Evolutionary conservation across 2,888 invertebrate genomes (phyloP).

Genomic region (Oconnorella tubifera): DNA sequence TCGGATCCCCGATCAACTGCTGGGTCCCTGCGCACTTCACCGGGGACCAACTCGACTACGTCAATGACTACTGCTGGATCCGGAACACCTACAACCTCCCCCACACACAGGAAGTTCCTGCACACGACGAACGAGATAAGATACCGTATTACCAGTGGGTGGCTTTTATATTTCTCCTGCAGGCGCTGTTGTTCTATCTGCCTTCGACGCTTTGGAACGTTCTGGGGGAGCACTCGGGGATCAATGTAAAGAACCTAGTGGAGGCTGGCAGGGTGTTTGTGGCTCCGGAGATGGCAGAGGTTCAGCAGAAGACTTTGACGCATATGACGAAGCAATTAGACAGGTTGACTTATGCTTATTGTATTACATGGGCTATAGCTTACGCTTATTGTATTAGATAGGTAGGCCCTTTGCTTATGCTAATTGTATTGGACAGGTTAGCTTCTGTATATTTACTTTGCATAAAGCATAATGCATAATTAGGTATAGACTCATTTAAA

Average conservation of each 20-base stretch:
- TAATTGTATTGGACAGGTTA: no score
- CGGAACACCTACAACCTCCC: constrained; percentile 54
- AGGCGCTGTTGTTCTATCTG: constrained; percentile 58
- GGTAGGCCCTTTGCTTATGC: no score
- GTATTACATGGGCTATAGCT: neutral
- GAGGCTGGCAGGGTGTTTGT: constrained; percentile 20
- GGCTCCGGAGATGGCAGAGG: constrained; percentile 20
- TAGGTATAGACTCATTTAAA: no score
- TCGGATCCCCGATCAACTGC: constrained; percentile 72
- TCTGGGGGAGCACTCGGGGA: constrained; percentile 34
- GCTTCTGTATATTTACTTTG: no score
- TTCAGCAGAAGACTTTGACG: constrained; percentile 16
- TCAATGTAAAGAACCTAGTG: constrained; percentile 24
- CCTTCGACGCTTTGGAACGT: constrained; percentile 58
- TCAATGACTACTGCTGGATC: constrained; percentile 60
- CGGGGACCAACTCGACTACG: constrained; percentile 53
- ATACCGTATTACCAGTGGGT: constrained; percentile 58
- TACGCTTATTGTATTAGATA: no score
- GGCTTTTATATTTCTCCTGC: constrained; percentile 55
- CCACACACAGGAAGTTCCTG: constrained; percentile 51
- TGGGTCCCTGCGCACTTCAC: constrained; percentile 60
- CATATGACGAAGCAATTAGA: constrained; percentile 24
- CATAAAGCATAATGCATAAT: no score
- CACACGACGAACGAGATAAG: constrained; percentile 52
- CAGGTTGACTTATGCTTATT: constrained; percentile 12